Base-by-base conservation (phyloP, 2,113 vertebrate genomes). In the Vanacampus margaritifer region DNA sequence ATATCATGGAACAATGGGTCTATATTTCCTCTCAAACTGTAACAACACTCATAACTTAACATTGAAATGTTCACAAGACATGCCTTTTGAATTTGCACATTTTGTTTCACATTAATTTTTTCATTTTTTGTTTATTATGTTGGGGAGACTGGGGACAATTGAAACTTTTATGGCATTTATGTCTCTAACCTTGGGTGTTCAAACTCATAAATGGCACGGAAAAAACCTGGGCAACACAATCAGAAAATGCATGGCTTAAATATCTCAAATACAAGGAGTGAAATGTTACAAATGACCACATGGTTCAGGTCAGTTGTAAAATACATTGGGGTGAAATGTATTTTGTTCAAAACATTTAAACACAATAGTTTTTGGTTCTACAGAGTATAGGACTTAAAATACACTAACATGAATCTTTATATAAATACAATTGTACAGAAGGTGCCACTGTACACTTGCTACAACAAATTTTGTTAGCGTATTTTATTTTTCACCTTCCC, bases 11-110 rank as follows among this genome's bases (percentile, higher is more conserved):
- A 58, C 28, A 35, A 58, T 58, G 5, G 24, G 8, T 57, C 54
- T 32, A 13, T 58, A 19, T 58, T 58, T 51, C 21, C 48, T 2
- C 48, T 23, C 48, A 51, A 51, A 51, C 48, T 7, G 21, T 41
- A 41, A 41, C 21, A 50, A 50, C 17, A 51, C 48, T n/a, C 48
- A n/a, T n/a, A 51, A 51, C 21, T 51, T 10, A 51, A n/a, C n/a
- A n/a, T 23, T 9, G 1, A 14, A 21, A 59, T 36, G 28, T 17
- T 35, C 26, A 19, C 1, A 8, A 32, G 56, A 32, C 26, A 57
- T 57, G 56, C 62, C 46, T 26, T 73, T 85, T 80, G 74, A 76
- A 84, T 83, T 80, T 72, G 78, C 71, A 69, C 43, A 46, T 10
- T 32, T 43, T 75, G 61, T 78, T 64, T 76, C 37, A 70, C 14